Evolutionary conservation across 2,888 invertebrate genomes (phyloP).

Genomic region (Acleris literana): DNA sequence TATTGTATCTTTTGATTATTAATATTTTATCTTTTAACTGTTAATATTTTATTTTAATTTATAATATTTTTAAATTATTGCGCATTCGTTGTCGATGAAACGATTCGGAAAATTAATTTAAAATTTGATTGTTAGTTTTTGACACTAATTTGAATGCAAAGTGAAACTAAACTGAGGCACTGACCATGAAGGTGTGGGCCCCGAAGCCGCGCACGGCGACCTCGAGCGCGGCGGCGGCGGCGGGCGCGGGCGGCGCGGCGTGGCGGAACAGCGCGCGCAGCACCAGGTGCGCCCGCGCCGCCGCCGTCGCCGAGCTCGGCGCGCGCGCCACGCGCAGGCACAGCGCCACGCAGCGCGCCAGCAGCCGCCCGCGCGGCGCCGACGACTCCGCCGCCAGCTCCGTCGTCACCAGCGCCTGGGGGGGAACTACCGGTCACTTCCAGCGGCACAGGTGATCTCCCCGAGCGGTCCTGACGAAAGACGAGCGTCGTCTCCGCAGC

Average conservation of each 20-base stretch:
- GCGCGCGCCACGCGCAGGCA: slow-evolving; percentile 80
- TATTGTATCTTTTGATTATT: too few relatives aligned
- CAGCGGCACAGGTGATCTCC: too few relatives aligned
- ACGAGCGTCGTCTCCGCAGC: too few relatives aligned
- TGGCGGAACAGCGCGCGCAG: slow-evolving; percentile 91
- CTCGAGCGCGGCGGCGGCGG: slow-evolving; percentile 87
- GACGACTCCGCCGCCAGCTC: slow-evolving; percentile 74
- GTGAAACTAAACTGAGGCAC: slow-evolving; percentile 44
- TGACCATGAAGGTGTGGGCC: slow-evolving; percentile 90
- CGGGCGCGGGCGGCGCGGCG: slow-evolving; percentile 82
- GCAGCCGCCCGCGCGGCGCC: slow-evolving; percentile 17
- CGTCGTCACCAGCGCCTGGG: slow-evolving; percentile 89
- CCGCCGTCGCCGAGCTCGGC: slow-evolving; percentile 61
- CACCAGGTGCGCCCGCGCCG: slow-evolving; percentile 89
- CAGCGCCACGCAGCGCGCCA: slow-evolving; percentile 72
- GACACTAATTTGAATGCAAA: too few relatives aligned
- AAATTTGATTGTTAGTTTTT: too few relatives aligned
- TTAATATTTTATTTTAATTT: too few relatives aligned
- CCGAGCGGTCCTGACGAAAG: too few relatives aligned
- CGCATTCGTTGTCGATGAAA: too few relatives aligned
- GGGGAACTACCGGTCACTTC: neutral
- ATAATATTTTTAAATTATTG: too few relatives aligned
- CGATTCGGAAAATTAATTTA: too few relatives aligned
- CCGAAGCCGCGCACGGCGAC: slow-evolving; percentile 90
- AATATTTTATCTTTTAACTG: too few relatives aligned